Evolutionary conservation across 1,140 invertebrate species (phyloP).

Genomic region (Drosophila sproati): DNA sequence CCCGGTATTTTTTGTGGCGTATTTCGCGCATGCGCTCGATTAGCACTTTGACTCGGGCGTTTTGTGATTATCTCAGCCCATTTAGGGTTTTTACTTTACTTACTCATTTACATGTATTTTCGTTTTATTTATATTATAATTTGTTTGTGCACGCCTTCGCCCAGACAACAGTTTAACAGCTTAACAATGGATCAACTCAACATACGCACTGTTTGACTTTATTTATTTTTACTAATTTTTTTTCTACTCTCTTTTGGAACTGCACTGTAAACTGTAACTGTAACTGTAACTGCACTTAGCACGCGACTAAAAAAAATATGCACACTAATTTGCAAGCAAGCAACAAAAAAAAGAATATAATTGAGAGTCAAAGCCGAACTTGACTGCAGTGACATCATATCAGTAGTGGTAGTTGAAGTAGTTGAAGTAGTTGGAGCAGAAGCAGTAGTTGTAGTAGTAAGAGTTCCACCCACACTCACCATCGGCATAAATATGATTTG

Average conservation of each 20-base stretch:
- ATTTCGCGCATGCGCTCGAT: slow-evolving; percentile 23
- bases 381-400: neutral
- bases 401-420: neutral
- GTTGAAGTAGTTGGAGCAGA: neutral
- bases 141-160: neutral
- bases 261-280: too few species aligned
- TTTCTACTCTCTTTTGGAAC: neutral
- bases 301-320: slow-evolving; percentile 15
- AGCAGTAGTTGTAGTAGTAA: neutral
- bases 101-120: too few species aligned
- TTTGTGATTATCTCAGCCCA: neutral
- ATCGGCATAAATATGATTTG: slow-evolving; percentile 84
- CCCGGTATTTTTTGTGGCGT: slow-evolving; percentile 12
- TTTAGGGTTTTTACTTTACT: neutral
- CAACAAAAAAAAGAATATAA: slow-evolving; percentile 26
- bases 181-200: neutral
- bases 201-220: neutral
- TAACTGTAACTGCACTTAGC: slow-evolving; percentile 6
- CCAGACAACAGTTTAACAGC: slow-evolving; percentile 1
- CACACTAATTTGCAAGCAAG: slow-evolving; percentile 35
- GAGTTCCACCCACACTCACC: slow-evolving; percentile 61
- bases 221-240: neutral
- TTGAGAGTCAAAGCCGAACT: slow-evolving; percentile 8
- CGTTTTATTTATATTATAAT: too few species aligned
- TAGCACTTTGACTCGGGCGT: neutral